A percentile compares a stretch with the other conserved stretches of the same genome.
Evolutionary conservation across 2,797 vertebrate genomes (phyloP).

Genomic region (Bucorvus abyssinicus): DNA sequence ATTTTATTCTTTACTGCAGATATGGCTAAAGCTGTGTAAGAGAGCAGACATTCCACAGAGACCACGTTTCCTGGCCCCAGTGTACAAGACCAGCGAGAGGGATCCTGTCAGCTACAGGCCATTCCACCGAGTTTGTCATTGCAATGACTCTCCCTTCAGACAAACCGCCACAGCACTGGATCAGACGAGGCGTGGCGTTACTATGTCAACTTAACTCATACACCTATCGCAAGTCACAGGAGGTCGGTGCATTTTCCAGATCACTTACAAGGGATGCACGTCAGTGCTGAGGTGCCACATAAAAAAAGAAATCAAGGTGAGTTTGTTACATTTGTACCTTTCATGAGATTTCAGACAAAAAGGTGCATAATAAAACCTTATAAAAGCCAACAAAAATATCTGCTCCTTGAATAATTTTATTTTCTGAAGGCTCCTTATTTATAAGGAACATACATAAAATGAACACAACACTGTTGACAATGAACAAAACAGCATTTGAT

Average conservation of each 20-base stretch:
- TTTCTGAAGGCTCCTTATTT: conserved; percentile 74
- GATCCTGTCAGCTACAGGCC: conserved; percentile 85
- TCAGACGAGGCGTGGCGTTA: conserved; percentile 83
- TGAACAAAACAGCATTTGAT: conserved; percentile 75
- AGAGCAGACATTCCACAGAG: conserved; percentile 78
- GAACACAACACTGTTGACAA: conserved; percentile 77
- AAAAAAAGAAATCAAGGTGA: not conserved
- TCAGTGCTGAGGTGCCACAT: not conserved
- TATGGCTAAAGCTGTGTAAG: conserved; percentile 87
- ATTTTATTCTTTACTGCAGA: conserved; percentile 68
- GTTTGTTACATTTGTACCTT: not conserved
- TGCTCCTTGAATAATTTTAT: conserved; percentile 76
- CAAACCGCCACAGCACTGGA: conserved; percentile 82
- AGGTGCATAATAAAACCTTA: conserved; percentile 7
- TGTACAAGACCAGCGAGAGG: conserved; percentile 91
- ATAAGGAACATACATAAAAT: conserved; percentile 79
- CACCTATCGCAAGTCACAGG: not conserved
- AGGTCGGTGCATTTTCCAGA: not conserved
- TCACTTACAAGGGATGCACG: not conserved
- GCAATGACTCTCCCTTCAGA: conserved; percentile 82
- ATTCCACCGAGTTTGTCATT: conserved; percentile 88
- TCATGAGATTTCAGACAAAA: not conserved
- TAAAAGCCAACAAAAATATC: not conserved
- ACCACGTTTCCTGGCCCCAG: conserved; percentile 79
- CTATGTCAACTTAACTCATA: conserved; percentile 86